Percentiles rank a stretch among this genome's conserved stretches.
phyloP scores from a whole-genome alignment of 2,888 invertebrate genomes.

The Mythimna vitellina region DNA sequence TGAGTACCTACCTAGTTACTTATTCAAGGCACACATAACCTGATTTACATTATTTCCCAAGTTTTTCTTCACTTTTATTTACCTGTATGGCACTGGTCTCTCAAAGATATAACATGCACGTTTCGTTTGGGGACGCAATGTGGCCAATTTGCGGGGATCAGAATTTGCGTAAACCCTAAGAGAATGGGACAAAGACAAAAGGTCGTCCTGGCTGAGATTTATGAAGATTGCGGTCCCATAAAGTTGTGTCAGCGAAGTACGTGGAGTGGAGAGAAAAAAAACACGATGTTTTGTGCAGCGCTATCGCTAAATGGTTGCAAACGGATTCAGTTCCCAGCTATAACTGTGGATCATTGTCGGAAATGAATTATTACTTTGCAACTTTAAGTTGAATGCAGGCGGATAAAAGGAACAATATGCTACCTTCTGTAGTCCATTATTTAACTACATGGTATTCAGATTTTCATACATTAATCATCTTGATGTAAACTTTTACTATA shows the following conservation, averaged over 20 bases:
- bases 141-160: conserved; percentile 84
- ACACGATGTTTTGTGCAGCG: conserved; percentile 54
- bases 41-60: conserved; percentile 79
- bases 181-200: conserved; percentile 85
- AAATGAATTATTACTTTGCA: conserved; percentile 65
- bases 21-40: conserved; percentile 79
- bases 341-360: conserved; percentile 66
- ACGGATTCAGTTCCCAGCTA: conserved; percentile 58
- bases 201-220: conserved; percentile 83
- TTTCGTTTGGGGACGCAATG: conserved; percentile 69
- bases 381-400: conserved; percentile 58
- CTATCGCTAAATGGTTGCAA: conserved; percentile 56
- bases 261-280: conserved; percentile 61
- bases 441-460: conserved; percentile 57
- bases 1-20: conserved; percentile 72
- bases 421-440: conserved; percentile 56
- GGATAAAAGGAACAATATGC: conserved; percentile 59
- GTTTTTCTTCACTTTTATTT: conserved; percentile 77
- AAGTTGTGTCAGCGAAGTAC: conserved; percentile 70
- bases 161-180: conserved; percentile 85
- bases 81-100: conserved; percentile 72
- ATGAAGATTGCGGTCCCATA: conserved; percentile 83
- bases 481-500: conserved; percentile 38
- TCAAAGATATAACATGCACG: conserved; percentile 74
- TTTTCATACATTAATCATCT: conserved; percentile 53